phyloP scores from a whole-genome alignment of 2,888 invertebrate species.

The Hirtodrosophila duncani region DNA sequence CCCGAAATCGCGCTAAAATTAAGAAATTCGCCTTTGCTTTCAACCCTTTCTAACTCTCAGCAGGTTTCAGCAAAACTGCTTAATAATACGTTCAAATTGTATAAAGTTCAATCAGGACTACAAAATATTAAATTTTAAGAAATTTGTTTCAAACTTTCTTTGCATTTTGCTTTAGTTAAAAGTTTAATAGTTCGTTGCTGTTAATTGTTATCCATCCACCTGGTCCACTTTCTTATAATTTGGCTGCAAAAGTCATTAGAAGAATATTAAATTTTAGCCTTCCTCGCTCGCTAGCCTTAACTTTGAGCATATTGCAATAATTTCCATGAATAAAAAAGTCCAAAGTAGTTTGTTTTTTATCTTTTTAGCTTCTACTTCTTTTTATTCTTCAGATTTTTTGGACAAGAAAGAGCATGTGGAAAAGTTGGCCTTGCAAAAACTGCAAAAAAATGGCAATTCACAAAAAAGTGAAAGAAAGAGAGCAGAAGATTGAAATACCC shows the following conservation, averaged over 20 bases:
- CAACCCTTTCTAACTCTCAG: too few species aligned
- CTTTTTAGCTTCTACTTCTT: too few species aligned
- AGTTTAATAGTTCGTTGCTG: conserved; percentile 17
- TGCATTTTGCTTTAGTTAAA: not conserved
- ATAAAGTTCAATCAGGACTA: too few species aligned
- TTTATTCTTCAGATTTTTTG: conserved; percentile 10
- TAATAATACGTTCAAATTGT: too few species aligned
- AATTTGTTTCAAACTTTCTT: not conserved
- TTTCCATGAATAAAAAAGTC: too few species aligned
- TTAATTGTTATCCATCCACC: conserved; percentile 9
- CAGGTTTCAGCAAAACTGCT: too few species aligned
- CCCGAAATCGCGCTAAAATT: too few species aligned
- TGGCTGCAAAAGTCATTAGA: conserved; percentile 9
- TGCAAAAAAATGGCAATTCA: conserved; percentile 6
- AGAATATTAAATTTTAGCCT: conserved; percentile 24
- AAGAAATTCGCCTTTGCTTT: too few species aligned
- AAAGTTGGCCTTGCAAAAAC: conserved; percentile 1
- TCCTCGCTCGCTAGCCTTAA: conserved; percentile 15
- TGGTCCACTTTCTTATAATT: conserved; percentile 6
- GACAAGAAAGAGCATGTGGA: not conserved
- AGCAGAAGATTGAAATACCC: not conserved
- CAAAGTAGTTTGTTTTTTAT: too few species aligned
- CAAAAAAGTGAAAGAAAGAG: not conserved
- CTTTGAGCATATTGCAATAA: conserved; percentile 17
- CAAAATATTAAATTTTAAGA: too few species aligned